phyloP scores from a whole-genome alignment of 1,140 invertebrate genomes.

The Popillia japonica region DNA sequence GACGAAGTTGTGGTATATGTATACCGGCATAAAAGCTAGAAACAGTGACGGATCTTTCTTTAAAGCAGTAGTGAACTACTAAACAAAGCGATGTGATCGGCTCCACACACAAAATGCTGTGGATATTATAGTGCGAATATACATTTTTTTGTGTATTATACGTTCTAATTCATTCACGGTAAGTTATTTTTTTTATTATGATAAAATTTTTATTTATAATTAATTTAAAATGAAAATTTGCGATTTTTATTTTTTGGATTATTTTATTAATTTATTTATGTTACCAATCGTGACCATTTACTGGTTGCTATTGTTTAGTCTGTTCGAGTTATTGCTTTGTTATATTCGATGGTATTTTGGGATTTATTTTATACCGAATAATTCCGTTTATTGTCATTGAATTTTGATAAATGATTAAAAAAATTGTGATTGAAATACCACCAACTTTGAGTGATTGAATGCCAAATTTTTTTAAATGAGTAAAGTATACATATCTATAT shows the following conservation, averaged over 20 bases:
- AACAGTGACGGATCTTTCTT: neutral
- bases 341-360: too few relatives aligned
- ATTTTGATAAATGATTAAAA: too few relatives aligned
- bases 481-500: too few relatives aligned
- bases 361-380: too few relatives aligned
- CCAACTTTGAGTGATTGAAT: too few relatives aligned
- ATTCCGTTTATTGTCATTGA: too few relatives aligned
- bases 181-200: constrained; percentile 22
- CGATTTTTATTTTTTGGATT: neutral
- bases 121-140: constrained; percentile 24
- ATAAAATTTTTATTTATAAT: neutral
- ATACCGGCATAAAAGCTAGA: constrained; percentile 29
- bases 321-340: too few relatives aligned
- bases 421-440: too few relatives aligned
- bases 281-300: neutral
- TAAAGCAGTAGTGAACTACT: constrained; percentile 36
- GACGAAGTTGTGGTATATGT: neutral
- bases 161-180: neutral
- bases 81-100: constrained; percentile 16
- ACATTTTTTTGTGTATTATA: neutral
- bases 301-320: neutral
- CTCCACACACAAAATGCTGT: constrained; percentile 20
- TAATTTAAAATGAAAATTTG: neutral
- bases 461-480: too few relatives aligned
- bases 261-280: neutral